Percentiles rank a stretch among this genome's conserved stretches.
These are phyloP conservation scores for Spongilla lacustris DNA, from an alignment of 37 sponge, comb jelly and placozoan genomes.

Conservation along the genomic window DNA sequence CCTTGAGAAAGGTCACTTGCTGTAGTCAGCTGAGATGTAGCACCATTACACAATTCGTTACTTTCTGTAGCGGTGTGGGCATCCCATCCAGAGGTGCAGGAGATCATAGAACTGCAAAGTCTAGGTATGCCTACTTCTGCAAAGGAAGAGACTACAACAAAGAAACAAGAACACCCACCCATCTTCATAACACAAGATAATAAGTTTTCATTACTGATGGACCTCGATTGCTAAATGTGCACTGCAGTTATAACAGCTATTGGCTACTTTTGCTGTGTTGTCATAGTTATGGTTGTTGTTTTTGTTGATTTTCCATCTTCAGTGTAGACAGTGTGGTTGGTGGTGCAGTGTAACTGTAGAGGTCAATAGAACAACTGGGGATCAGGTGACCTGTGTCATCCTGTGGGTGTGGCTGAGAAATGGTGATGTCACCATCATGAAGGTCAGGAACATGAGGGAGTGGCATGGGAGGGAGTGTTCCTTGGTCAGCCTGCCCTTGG, in stretches of 20 bases:
- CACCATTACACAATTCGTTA: background rate
- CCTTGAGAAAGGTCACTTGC: constrained; percentile 61
- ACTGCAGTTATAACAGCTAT: background rate
- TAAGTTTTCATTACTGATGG: background rate
- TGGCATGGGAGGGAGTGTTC: background rate
- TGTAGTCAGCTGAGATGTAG: background rate
- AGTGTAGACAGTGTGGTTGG: background rate
- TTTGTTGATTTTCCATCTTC: background rate
- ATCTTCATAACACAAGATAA: background rate
- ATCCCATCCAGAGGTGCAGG: constrained; percentile 64
- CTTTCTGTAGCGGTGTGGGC: constrained; percentile 44
- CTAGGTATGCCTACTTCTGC: constrained; percentile 10
- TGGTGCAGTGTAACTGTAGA: background rate
- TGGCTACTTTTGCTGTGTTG: background rate
- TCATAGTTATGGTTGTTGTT: background rate
- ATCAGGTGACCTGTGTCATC: too few species aligned
- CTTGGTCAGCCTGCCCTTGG: background rate
- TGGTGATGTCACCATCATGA: background rate
- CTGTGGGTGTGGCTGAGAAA: background rate
- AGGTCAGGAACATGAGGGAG: background rate
- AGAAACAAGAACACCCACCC: background rate
- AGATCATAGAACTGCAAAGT: constrained; percentile 62
- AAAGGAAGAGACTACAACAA: background rate
- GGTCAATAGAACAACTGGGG: background rate
- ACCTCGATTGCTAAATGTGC: background rate